phyloP scores from a whole-genome alignment of 2,113 vertebrate species.

The Campylorhamphus procurvoides region DNA sequence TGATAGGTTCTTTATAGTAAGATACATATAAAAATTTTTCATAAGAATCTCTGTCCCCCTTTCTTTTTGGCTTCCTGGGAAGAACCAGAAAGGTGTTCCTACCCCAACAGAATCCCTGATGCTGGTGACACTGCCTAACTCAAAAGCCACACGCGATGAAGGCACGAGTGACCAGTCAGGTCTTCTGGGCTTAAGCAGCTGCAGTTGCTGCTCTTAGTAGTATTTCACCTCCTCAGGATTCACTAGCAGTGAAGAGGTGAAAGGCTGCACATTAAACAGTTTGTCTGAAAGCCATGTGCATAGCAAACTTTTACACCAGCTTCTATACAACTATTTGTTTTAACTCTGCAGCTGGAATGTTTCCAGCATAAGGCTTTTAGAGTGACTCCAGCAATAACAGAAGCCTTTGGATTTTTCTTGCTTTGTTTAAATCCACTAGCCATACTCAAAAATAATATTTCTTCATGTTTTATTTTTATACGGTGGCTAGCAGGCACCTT shows the following conservation, averaged over 20 bases:
- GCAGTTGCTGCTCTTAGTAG: conserved; percentile 41
- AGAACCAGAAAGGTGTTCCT: conserved; percentile 65
- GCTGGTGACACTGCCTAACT: conserved; percentile 72
- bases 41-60: conserved; percentile 72
- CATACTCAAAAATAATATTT: conserved; percentile 81
- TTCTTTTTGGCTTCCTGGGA: conserved; percentile 70
- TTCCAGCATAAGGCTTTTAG: conserved; percentile 82
- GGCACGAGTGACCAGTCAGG: conserved; percentile 72
- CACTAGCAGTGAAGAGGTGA: conserved; percentile 75
- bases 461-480: conserved; percentile 82
- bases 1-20: conserved; percentile 71
- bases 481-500: conserved; percentile 83
- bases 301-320: conserved; percentile 72
- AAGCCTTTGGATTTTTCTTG: conserved; percentile 73
- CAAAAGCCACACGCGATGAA: conserved; percentile 72
- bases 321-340: conserved; percentile 71
- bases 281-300: conserved; percentile 73
- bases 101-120: conserved; percentile 69
- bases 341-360: conserved; percentile 74
- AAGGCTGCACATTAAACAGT: conserved; percentile 75
- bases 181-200: conserved; percentile 67
- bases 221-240: conserved; percentile 70
- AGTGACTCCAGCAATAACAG: conserved; percentile 82
- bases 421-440: conserved; percentile 83
- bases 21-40: conserved; percentile 75